These are phyloP conservation scores for Ailuropoda melanoleuca DNA, from an alignment of 2,113 vertebrate species.

Conservation along the genomic window DNA sequence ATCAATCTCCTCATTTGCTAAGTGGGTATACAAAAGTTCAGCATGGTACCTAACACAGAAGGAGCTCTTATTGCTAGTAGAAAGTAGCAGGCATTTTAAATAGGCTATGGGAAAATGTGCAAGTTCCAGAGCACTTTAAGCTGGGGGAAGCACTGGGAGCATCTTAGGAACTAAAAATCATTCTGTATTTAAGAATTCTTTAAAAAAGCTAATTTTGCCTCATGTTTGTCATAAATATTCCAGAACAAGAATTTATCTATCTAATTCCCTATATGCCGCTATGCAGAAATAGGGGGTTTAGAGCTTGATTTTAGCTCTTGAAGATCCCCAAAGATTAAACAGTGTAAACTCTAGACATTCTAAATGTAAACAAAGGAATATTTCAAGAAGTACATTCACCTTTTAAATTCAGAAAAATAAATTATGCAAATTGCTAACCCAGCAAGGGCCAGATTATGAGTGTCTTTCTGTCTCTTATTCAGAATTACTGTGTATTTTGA, in stretches of 20 bases:
- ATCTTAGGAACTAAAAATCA: not conserved
- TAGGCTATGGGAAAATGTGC: not conserved
- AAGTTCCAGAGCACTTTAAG: not conserved
- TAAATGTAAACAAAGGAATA: not conserved
- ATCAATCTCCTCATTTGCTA: not conserved
- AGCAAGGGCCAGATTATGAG: not conserved
- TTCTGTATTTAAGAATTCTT: not conserved
- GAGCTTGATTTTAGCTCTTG: not conserved
- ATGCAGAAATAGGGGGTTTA: not conserved
- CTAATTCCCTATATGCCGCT: not conserved
- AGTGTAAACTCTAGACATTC: not conserved
- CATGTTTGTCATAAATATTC: not conserved
- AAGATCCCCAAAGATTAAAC: not conserved
- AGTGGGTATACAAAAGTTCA: not conserved
- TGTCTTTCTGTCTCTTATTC: slow-evolving; percentile 59
- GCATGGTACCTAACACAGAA: not conserved
- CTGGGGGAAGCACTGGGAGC: not conserved
- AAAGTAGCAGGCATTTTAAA: not conserved
- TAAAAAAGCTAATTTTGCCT: not conserved
- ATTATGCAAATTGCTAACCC: not conserved
- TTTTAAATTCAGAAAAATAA: slow-evolving; percentile 43
- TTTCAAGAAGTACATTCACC: not conserved
- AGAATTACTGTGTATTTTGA: slow-evolving; percentile 65
- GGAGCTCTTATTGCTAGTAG: not conserved
- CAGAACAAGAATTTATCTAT: not conserved